Evolutionary conservation across 1,140 invertebrate species (phyloP).

Genomic region (Hyposmocoma kahamanoa): DNA sequence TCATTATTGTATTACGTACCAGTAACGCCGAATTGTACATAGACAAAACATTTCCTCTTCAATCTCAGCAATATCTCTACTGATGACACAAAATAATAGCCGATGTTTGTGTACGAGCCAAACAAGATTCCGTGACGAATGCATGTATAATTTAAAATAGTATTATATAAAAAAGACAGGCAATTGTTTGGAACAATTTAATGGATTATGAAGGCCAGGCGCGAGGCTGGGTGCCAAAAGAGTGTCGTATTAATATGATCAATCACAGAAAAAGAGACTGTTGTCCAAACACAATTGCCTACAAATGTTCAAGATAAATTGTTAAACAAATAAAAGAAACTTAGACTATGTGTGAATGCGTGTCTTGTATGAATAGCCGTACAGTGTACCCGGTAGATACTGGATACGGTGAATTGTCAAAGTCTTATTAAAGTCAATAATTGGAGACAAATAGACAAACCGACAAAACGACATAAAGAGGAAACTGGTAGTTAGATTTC

Average conservation of each 20-base stretch:
- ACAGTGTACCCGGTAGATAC: slow-evolving; percentile 21
- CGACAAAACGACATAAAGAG: slow-evolving; percentile 39
- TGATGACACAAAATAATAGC: slow-evolving; percentile 5
- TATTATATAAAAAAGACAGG: background rate
- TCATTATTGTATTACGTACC: no score
- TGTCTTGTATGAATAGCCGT: background rate
- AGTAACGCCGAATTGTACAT: slow-evolving; percentile 22
- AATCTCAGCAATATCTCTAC: slow-evolving; percentile 17
- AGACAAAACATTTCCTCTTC: slow-evolving; percentile 31
- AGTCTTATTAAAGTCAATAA: slow-evolving; percentile 44
- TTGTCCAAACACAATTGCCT: slow-evolving; percentile 27
- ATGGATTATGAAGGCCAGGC: background rate
- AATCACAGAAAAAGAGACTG: slow-evolving; percentile 19
- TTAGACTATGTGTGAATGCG: background rate
- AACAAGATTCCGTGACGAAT: background rate
- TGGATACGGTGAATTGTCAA: slow-evolving; percentile 29
- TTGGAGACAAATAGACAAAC: slow-evolving; percentile 30
- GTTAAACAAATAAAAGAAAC: background rate
- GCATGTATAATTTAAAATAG: background rate
- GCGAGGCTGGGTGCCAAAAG: background rate
- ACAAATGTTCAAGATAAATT: slow-evolving; percentile 7
- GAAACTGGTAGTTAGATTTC: slow-evolving; percentile 34
- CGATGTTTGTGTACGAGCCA: background rate
- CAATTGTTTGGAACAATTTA: background rate
- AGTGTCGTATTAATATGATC: slow-evolving; percentile 9